These are phyloP conservation scores for Corydoras sp. DNA, from an alignment of 2,113 vertebrate genomes.

Conservation along the genomic window DNA sequence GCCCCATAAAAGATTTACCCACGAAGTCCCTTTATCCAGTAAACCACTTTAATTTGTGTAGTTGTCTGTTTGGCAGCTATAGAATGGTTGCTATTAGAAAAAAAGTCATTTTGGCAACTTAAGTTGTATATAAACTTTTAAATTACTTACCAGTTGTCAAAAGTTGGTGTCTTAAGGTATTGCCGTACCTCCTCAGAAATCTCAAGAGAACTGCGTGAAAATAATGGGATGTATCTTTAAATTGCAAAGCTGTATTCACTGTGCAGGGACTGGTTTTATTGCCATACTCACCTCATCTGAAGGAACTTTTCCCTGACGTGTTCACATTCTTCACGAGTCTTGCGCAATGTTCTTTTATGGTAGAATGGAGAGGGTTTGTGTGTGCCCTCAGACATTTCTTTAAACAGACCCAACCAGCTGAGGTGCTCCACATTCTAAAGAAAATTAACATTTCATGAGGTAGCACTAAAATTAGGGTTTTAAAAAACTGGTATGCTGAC, in stretches of 20 bases:
- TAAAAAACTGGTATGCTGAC: not conserved
- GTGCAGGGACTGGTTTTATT: not conserved
- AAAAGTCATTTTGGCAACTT: too few relatives aligned
- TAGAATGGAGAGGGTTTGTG: constrained; percentile 70
- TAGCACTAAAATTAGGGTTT: not conserved
- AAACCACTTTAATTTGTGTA: too few relatives aligned
- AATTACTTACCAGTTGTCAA: too few relatives aligned
- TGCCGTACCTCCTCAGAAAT: too few relatives aligned
- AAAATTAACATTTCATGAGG: not conserved
- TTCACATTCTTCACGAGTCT: constrained; percentile 67
- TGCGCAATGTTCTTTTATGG: constrained; percentile 64
- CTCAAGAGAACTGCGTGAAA: too few relatives aligned
- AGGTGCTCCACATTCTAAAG: constrained; percentile 69
- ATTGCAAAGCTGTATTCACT: not conserved
- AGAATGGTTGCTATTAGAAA: too few relatives aligned
- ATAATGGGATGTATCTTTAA: not conserved
- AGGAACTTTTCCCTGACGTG: constrained; percentile 65
- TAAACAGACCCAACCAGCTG: constrained; percentile 73
- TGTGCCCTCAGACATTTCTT: constrained; percentile 63
- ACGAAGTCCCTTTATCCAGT: too few relatives aligned
- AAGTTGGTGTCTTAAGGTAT: too few relatives aligned
- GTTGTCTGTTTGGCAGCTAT: too few relatives aligned
- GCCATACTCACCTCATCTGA: constrained; percentile 62
- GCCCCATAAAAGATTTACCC: too few relatives aligned
- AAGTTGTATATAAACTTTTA: too few relatives aligned